Base-by-base conservation (phyloP, 2,888 invertebrate genomes). In the Hyposoter didymator region DNA sequence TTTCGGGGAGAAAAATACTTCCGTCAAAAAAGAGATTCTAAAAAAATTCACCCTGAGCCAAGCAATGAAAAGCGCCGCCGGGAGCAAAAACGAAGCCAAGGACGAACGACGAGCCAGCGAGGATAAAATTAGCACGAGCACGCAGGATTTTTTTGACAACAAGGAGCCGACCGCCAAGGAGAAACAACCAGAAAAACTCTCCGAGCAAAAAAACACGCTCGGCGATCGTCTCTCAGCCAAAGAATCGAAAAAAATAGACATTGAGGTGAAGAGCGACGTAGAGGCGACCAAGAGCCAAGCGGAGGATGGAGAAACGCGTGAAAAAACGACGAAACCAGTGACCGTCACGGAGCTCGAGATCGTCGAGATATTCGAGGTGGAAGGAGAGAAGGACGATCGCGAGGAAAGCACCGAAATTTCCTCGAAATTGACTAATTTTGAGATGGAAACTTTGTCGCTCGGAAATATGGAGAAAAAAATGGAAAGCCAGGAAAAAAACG, bases 21-120 rank as follows among this genome's bases (percentile, higher is more conserved):
- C 91, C 17, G 86, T 92, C 17, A 92, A 93, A 70, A 94, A 94
- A 88, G 93, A 92, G 90, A 94, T 93, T 47, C 91, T 93, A 35
- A 92, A 92, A 73, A 94, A 94, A 88, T 92, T 93, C 47, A 93
- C 94, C 78, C 92, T 93, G 89, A 93, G 92, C 81, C 93, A 94
- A 85, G 93, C 92, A 14, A 85, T 92, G 69, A 92, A 92, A 85
- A 91, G 90, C 19, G 92, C 59, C 19, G 92, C 59, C 22, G 55
- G 12, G 22, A 28, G 3, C 14, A 59, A 90, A 64, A 90, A 89
- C 55, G 90, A 91, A 88, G 86, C 81, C 55, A 89, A 89, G 35
- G 89, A 85, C 81, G 84, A 82, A 69, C 55, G 84, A 69, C 55
- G 84, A 64, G 59, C 82, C 86, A 22, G 35, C 78, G 86, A 87